A percentile compares a stretch with the other conserved stretches of the same genome.
Evolutionary conservation across 2,113 vertebrate genomes (phyloP).

Genomic region (Solea solea): DNA sequence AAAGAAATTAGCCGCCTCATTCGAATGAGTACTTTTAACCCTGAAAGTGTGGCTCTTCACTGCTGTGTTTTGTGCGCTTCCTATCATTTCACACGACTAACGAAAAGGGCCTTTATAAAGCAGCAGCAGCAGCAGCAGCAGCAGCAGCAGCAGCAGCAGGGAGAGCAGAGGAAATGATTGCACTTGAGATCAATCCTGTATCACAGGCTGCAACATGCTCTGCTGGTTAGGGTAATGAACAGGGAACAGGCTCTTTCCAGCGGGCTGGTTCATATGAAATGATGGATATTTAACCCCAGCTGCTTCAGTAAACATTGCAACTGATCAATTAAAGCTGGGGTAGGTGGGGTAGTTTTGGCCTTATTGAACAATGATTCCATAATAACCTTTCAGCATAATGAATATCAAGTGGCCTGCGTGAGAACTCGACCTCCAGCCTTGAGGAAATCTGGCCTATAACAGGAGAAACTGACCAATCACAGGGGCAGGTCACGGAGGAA

Average conservation of each 20-base stretch:
- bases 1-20: slow-evolving; percentile 13
- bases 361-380: no score
- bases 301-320: slow-evolving; percentile 57
- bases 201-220: slow-evolving; percentile 68
- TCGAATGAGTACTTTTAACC: slow-evolving; percentile 20
- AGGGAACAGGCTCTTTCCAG: slow-evolving; percentile 44
- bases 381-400: no score
- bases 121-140: slow-evolving; percentile 25
- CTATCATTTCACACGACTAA: slow-evolving; percentile 34
- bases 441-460: no score
- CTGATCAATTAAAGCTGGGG: slow-evolving; percentile 22
- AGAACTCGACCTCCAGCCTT: background rate
- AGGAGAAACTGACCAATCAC: no score
- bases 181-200: slow-evolving; percentile 69
- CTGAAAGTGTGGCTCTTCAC: slow-evolving; percentile 3
- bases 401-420: background rate
- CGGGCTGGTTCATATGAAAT: slow-evolving; percentile 56
- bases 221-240: slow-evolving; percentile 71
- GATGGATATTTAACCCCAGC: slow-evolving; percentile 61
- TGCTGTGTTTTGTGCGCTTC: slow-evolving; percentile 6
- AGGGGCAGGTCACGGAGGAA: no score
- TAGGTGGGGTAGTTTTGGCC: no score
- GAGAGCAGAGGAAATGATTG: slow-evolving; percentile 69
- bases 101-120: slow-evolving; percentile 47
- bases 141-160: slow-evolving; percentile 31